phyloP scores from a whole-genome alignment of 1,140 invertebrate genomes.

The Cyclina sinensis region DNA sequence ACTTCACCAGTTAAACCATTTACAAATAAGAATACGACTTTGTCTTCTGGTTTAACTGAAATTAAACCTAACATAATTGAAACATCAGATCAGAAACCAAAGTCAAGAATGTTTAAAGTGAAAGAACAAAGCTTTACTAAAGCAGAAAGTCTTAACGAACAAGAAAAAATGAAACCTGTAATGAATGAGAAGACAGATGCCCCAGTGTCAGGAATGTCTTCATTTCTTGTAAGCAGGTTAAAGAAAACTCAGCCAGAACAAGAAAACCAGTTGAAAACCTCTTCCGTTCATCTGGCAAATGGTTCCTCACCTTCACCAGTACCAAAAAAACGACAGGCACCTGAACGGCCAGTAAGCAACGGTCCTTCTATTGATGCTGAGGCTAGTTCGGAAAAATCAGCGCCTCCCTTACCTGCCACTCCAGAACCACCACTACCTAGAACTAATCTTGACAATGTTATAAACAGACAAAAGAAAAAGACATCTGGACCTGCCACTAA shows the following conservation, averaged over 20 bases:
- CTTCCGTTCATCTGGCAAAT: slow-evolving; percentile 62
- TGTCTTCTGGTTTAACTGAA: slow-evolving; percentile 61
- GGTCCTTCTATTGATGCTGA: slow-evolving; percentile 16
- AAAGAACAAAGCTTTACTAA: slow-evolving; percentile 63
- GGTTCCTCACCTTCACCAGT: slow-evolving; percentile 68
- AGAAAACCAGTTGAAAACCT: slow-evolving; percentile 51
- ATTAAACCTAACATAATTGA: slow-evolving; percentile 60
- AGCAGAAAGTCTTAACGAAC: slow-evolving; percentile 46
- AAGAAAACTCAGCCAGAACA: slow-evolving; percentile 56
- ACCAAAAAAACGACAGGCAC: slow-evolving; percentile 68
- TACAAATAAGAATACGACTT: slow-evolving; percentile 49
- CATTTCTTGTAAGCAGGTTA: slow-evolving; percentile 48
- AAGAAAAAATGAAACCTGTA: slow-evolving; percentile 3
- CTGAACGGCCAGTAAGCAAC: slow-evolving; percentile 42
- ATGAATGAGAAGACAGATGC: slow-evolving; percentile 25
- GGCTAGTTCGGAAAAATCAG: slow-evolving; percentile 19
- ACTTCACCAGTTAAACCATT: slow-evolving; percentile 54
- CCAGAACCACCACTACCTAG: slow-evolving; percentile 33
- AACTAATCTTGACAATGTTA: slow-evolving; percentile 72
- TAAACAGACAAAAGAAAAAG: slow-evolving; percentile 62
- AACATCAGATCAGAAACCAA: slow-evolving; percentile 20
- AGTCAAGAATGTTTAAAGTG: slow-evolving; percentile 52
- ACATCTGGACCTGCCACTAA: slow-evolving; percentile 18
- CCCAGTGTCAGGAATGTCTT: slow-evolving; percentile 56
- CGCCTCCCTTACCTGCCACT: slow-evolving; percentile 42